Evolutionary conservation across 2,113 vertebrate genomes (phyloP), one percentile per base, ranked within the genome.

Genomic region (Chiloscyllium plagiosum): DNA sequence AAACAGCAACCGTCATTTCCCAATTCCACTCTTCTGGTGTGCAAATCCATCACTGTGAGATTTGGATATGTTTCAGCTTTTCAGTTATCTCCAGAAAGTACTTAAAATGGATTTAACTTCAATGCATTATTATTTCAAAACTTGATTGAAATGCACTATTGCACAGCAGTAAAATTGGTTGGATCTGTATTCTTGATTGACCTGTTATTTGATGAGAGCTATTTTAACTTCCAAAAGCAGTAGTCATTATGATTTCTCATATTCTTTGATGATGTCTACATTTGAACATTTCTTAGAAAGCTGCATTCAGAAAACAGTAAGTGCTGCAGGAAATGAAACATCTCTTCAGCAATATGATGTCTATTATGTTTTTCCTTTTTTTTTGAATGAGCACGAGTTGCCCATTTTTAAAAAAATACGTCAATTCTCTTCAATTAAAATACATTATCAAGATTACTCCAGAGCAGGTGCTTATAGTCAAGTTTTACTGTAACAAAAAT

Each of bases 391-490:
- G 47, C 94, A 50, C 52, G 70, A 33, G 17, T 33, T 20, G 89
- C 42, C 47, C 94, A 95, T 52, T 50, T 94, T 50, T 29, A 76
- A n/a, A 76, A 72, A 47, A 72, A 95, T 76, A 76, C 52, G 69
- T 95, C 13, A 52, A 2, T 68, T 97, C 97, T 97, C 97, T 97
- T 97, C 97, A 97, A 97, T 96, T 96, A 96, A 97, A 97, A 97
- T 97, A 97, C 96, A 97, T 96, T 96, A 97, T 98, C 98, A 98
- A 98, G 98, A 97, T 98, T 98, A 98, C 97, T 97, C 98, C 98
- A 98, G 97, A 97, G 98, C 98, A 98, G 98, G 97, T 97, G 97
- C 97, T 61, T 96, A 97, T 97, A 97, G 97, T 97, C 97, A 96
- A 96, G 96, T 96, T 97, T 96, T 72, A 47, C 20, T 52, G 47